These are phyloP conservation scores for Chrosomus eos DNA, from an alignment of 2,797 vertebrate genomes.

Conservation along the genomic window DNA sequence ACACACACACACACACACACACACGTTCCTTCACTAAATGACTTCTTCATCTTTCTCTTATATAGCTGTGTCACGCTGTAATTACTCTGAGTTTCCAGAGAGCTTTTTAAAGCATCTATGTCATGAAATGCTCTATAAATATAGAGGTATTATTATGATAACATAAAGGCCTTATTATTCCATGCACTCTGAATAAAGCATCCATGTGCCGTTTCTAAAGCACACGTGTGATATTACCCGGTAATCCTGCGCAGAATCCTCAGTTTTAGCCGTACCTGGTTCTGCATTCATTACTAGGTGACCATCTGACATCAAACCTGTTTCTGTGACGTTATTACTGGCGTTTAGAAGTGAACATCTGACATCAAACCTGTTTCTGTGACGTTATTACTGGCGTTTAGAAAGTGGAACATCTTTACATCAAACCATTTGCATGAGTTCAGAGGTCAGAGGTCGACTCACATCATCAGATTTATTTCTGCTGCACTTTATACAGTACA, in stretches of 20 bases:
- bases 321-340: no score
- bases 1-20: neutral
- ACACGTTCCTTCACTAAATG: neutral
- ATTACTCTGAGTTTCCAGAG: neutral
- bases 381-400: no score
- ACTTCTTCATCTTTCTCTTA: neutral
- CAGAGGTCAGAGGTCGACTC: conserved; percentile 15
- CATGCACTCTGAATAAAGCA: neutral
- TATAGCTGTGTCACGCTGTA: neutral
- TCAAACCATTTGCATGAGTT: neutral
- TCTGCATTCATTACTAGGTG: neutral
- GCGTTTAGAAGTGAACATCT: no score
- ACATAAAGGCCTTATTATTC: neutral
- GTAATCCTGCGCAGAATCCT: neutral
- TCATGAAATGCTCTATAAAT: neutral
- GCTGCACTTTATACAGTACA: neutral
- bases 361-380: no score
- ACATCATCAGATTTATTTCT: neutral
- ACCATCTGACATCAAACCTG: neutral
- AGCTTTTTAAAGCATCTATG: neutral
- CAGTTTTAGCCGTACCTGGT: neutral
- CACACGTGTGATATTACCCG: neutral
- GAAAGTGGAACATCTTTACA: no score
- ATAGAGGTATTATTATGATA: neutral
- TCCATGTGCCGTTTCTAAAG: neutral